Conservation (phyloP, 2,888 invertebrate species). For the Acanthacorydalis orientalis region DNA sequence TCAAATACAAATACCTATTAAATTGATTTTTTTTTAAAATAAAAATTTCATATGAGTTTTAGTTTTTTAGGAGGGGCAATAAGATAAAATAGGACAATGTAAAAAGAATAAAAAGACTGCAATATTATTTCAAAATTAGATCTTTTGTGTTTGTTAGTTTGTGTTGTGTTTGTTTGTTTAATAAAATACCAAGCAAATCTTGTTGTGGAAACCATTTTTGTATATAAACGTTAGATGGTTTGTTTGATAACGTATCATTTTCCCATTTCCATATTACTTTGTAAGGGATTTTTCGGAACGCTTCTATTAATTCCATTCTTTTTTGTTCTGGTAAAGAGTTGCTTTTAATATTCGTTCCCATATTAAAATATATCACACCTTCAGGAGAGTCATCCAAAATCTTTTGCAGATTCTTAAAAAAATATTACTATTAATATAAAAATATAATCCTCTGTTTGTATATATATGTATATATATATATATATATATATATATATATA, state of each 20-base stretch:
- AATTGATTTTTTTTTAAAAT: too few relatives aligned
- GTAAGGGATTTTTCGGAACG: constrained; percentile 14
- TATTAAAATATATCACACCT: constrained; percentile 16
- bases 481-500: too few relatives aligned
- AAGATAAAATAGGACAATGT: too few relatives aligned
- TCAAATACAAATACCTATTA: not conserved
- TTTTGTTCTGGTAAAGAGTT: constrained; percentile 12
- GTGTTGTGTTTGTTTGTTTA: too few relatives aligned
- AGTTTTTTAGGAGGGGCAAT: too few relatives aligned
- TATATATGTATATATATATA: too few relatives aligned
- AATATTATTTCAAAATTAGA: too few relatives aligned
- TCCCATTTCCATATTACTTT: constrained; percentile 16
- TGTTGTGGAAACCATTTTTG: constrained; percentile 26
- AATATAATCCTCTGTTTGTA: too few relatives aligned
- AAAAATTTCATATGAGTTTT: too few relatives aligned
- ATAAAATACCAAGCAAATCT: constrained; percentile 19
- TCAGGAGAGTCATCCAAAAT: constrained; percentile 13
- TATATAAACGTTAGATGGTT: constrained; percentile 23
- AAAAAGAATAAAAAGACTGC: too few relatives aligned
- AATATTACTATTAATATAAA: not conserved
- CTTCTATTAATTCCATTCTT: constrained; percentile 11
- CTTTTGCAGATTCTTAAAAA: constrained; percentile 12
- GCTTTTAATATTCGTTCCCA: constrained; percentile 15
- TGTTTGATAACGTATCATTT: constrained; percentile 14
- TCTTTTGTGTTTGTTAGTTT: too few relatives aligned